Conservation (phyloP, 2,888 invertebrate genomes). For the Dynastes grantii region DNA sequence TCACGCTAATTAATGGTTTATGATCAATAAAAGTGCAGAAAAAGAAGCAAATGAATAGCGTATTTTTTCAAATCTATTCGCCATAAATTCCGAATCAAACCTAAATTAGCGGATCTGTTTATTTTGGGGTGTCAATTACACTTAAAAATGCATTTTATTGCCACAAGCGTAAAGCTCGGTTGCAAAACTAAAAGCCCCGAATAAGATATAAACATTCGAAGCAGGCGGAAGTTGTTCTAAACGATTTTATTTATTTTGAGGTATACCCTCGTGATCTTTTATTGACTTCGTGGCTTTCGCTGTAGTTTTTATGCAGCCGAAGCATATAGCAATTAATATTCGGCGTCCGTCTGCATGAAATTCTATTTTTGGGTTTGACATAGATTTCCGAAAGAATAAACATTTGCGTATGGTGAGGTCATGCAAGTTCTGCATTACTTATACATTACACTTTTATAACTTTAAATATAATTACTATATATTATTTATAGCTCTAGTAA, state of each 20-base stretch:
- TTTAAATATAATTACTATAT: too few relatives aligned
- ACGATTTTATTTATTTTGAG: constrained; percentile 15
- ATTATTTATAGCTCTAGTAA: too few relatives aligned
- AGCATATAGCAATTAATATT: neutral
- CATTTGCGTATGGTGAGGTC: neutral
- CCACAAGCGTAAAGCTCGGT: neutral
- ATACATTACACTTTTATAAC: too few relatives aligned
- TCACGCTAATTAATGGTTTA: too few relatives aligned
- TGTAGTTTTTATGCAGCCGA: neutral
- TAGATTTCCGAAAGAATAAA: constrained; percentile 12
- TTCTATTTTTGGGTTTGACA: constrained; percentile 20
- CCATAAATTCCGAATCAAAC: neutral
- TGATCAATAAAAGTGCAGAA: too few relatives aligned
- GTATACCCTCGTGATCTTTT: constrained; percentile 15
- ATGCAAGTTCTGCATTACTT: neutral
- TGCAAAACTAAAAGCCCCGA: constrained; percentile 10
- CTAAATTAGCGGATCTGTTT: neutral
- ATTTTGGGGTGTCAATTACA: neutral
- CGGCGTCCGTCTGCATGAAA: neutral
- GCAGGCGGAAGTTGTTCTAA: constrained; percentile 17
- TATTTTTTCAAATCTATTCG: neutral
- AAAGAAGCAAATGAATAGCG: too few relatives aligned
- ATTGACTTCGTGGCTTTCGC: constrained; percentile 17
- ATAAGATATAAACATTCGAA: neutral
- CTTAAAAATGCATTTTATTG: constrained; percentile 5